These are phyloP conservation scores for Nowickia ferox DNA, from an alignment of 2,888 invertebrate genomes.

Conservation along the genomic window DNA sequence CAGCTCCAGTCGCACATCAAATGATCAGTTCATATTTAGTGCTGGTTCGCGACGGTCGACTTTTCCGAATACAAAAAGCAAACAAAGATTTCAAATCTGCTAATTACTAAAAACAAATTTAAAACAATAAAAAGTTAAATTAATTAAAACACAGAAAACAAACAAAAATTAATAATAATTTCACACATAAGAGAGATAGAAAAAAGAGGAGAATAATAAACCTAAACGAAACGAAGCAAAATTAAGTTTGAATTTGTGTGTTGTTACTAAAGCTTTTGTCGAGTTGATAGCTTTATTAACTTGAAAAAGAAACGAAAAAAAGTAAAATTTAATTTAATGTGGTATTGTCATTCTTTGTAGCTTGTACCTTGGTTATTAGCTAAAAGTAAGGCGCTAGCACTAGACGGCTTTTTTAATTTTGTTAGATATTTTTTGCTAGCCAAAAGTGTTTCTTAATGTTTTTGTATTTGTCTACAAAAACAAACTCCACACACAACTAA, in stretches of 20 bases:
- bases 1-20: slow-evolving; percentile 73
- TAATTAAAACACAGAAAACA: slow-evolving; percentile 35
- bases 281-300: slow-evolving; percentile 53
- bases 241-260: slow-evolving; percentile 50
- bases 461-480: not conserved
- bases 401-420: slow-evolving; percentile 54
- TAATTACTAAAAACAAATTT: slow-evolving; percentile 45
- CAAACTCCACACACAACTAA: not conserved
- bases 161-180: slow-evolving; percentile 8
- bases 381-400: slow-evolving; percentile 59
- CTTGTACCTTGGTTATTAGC: slow-evolving; percentile 59
- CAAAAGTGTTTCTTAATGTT: slow-evolving; percentile 41
- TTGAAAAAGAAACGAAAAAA: slow-evolving; percentile 40
- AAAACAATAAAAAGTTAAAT: slow-evolving; percentile 29
- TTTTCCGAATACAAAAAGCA: slow-evolving; percentile 68
- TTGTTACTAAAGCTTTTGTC: slow-evolving; percentile 51
- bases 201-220: slow-evolving; percentile 46
- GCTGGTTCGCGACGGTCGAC: slow-evolving; percentile 81
- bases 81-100: slow-evolving; percentile 47
- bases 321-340: slow-evolving; percentile 40
- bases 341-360: slow-evolving; percentile 48
- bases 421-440: slow-evolving; percentile 40
- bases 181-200: not conserved
- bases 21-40: slow-evolving; percentile 82
- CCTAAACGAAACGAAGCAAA: slow-evolving; percentile 52